Evolutionary conservation across 2,888 invertebrate species (phyloP), one percentile per base, ranked within the genome.

Genomic region (Vandiemenella viatica): DNA sequence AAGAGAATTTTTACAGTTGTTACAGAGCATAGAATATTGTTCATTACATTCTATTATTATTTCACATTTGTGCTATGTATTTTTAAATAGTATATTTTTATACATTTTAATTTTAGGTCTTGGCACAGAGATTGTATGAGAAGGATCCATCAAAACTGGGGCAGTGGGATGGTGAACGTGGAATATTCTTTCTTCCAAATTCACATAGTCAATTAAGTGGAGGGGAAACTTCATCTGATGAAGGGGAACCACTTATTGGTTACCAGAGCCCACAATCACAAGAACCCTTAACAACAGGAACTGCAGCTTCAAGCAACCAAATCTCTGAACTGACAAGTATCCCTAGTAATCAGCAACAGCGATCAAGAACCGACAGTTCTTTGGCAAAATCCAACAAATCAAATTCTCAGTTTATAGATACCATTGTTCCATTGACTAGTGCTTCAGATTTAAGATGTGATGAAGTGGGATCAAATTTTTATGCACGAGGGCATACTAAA

Each of bases 141-240:
- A 85, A 85, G 61, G 85, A 87, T 67, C 84, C 86, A 5, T 77
- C 75, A 19, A 85, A 85, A 67, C 67, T 86, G 61, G 81, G 80
- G 53, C 76, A 75, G 52, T 72, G 77, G 63, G 76, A 76, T 26
- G 53, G 51, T 3, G 53, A 50, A 13, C 46, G 46, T 4, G 47
- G 42, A 4, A 48, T 45, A 13, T 41, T 48, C 15, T n/a, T 51
- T 13, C 45, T 38, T 13, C 21, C 48, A 1, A n/a, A n/a, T n/a
- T n/a, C n/a, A n/a, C 45, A 51, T 23, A 49, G 46, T 32, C 46
- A 46, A 10, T 38, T 49, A 44, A 52, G 52, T 49, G 49, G 49
- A 21, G 52, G 49, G 4, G 52, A 52, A 13, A 49, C 49, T 10
- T 52, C 52, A 15, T 52, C 52, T 23, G 52, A 52, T 41, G 52